Base-by-base conservation (phyloP, 2,888 invertebrate genomes). In the Drosophila merina region DNA sequence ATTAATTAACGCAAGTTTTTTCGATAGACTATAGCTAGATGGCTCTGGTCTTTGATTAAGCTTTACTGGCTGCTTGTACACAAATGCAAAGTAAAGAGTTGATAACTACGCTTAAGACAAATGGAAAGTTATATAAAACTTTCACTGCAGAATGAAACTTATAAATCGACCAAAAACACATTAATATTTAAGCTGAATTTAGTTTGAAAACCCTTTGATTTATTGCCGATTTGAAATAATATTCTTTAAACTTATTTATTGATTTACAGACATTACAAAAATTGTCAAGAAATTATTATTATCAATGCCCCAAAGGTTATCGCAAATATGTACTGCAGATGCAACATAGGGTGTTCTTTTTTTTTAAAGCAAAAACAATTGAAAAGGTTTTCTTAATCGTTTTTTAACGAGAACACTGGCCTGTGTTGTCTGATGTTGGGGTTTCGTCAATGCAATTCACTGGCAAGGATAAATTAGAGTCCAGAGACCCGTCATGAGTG, bases 401-500 rank as follows among this genome's bases (percentile, higher is more conserved):
- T 72, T 80, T 62, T 57, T 44, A 10, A 55, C 10, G 50, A 8
- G 45, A 28, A 66, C 69, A 50, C 14, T 76, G 83, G 75, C 83
- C 84, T 75, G 68, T 71, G 75, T 74, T 75, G 58, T 52, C 49
- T 56, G 4, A 49, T 83, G 30, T 66, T 40, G 55, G 55, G 44
- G 4, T 42, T 4, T 72, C 63, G 80, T 72, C 62, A 28, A 51
- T 25, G 42, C 12, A 26, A 57, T 1, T 4, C 70, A 75, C 48
- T 64, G 78, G 86, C 86, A 70, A 63, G 48, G 7, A 25, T 33
- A 9, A 44, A 30, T 75, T 83, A 40, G 76, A 80, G 60, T 56
- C 26, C 31, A 9, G 5, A 52, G 68, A 76, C 86, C 84, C 81
- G 83, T 89, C 89, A 89, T 89, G 30, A 57, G 88, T 78, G 86